Conservation (phyloP, 2,797 vertebrate genomes). For the Rhyacichthys aspro region DNA sequence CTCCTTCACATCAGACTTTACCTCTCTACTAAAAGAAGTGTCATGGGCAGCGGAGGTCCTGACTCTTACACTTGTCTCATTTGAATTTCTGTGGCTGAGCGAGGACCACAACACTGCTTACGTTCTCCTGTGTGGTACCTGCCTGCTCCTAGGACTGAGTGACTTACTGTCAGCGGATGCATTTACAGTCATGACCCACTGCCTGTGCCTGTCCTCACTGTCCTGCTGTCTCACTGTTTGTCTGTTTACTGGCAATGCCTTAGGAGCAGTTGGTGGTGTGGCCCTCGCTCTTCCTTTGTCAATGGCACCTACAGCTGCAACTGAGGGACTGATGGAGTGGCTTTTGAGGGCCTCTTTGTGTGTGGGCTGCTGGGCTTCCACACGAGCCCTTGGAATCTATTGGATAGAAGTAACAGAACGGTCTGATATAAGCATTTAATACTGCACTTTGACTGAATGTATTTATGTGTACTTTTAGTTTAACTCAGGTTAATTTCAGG, state of each 20-base stretch:
- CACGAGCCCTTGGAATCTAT: conserved; percentile 65
- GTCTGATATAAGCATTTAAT: conserved; percentile 28
- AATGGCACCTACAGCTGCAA: conserved; percentile 48
- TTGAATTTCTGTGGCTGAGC: conserved; percentile 82
- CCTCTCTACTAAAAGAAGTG: conserved; percentile 64
- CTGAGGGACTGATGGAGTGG: conserved; percentile 54
- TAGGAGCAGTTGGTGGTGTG: conserved; percentile 71
- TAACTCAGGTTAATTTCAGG: not conserved
- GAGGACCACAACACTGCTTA: conserved; percentile 76
- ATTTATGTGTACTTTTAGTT: not conserved
- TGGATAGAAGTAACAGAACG: conserved; percentile 69
- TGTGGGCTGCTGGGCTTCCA: conserved; percentile 77
- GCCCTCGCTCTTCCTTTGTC: conserved; percentile 75
- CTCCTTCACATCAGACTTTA: conserved; percentile 41
- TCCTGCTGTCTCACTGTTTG: conserved; percentile 81
- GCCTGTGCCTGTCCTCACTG: conserved; percentile 75
- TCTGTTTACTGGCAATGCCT: conserved; percentile 72
- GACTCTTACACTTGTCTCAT: conserved; percentile 73
- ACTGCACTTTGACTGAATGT: not conserved
- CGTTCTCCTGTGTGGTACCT: conserved; percentile 74
- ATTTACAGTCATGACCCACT: conserved; percentile 73
- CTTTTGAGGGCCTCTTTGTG: conserved; percentile 69
- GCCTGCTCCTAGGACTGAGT: conserved; percentile 66
- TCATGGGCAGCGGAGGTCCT: conserved; percentile 73
- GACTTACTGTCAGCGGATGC: conserved; percentile 76